phyloP scores from a whole-genome alignment of 2,113 vertebrate genomes.

The Ceyx margarethae region DNA sequence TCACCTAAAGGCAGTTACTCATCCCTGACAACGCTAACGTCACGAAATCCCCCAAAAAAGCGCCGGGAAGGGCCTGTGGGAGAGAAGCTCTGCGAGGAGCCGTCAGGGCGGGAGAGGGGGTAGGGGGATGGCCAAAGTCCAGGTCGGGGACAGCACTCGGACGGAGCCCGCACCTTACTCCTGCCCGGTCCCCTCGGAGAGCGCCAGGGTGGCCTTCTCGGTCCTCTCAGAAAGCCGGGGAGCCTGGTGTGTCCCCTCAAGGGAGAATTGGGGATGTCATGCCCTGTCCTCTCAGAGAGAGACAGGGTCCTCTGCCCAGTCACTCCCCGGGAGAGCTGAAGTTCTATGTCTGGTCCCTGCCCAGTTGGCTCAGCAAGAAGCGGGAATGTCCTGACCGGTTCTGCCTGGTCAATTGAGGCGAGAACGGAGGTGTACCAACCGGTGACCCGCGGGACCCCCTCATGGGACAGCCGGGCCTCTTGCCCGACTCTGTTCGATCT shows the following conservation, averaged over 20 bases:
- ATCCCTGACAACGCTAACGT: conserved; percentile 69
- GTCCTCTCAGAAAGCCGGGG: too few species aligned
- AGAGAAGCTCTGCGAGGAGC: background rate
- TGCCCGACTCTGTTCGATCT: background rate
- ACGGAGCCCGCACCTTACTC: background rate
- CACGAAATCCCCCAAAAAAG: conserved; percentile 61
- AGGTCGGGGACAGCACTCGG: background rate
- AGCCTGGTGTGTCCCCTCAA: background rate
- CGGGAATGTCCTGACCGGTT: too few species aligned
- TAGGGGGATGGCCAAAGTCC: background rate
- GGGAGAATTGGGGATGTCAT: too few species aligned
- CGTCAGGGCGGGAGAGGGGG: background rate
- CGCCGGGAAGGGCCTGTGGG: background rate
- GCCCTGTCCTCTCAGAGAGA: background rate
- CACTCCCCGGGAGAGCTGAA: background rate
- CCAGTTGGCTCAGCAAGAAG: background rate
- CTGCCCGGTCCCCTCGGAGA: background rate
- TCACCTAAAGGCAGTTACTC: conserved; percentile 48
- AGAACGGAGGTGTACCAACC: too few species aligned
- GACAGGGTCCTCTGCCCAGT: too few species aligned
- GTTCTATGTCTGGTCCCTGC: too few species aligned
- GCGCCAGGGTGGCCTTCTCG: too few species aligned
- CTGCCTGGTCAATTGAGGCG: too few species aligned
- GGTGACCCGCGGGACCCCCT: background rate
- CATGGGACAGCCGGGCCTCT: background rate